Evolutionary conservation across 1,140 invertebrate species (phyloP).

Genomic region (Melitaea cinxia): DNA sequence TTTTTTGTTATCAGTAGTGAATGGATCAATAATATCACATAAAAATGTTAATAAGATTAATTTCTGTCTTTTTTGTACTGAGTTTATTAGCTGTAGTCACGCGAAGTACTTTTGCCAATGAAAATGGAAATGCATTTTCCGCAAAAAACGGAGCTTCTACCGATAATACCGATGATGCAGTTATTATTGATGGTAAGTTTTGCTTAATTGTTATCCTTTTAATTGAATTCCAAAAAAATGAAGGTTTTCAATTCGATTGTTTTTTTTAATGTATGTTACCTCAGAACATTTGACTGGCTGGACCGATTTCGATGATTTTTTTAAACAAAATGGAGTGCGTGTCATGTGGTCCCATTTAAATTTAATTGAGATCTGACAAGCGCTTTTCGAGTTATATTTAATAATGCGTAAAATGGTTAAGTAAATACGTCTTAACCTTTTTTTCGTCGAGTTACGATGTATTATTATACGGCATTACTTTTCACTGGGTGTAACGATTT

Average conservation of each 20-base stretch:
- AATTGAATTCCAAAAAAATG: neutral
- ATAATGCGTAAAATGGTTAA: too few relatives aligned
- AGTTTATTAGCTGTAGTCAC: conserved; percentile 46
- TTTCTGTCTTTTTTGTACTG: conserved; percentile 50
- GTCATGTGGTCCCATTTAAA: too few relatives aligned
- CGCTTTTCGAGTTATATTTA: too few relatives aligned
- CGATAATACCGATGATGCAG: conserved; percentile 72
- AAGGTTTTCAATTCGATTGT: too few relatives aligned
- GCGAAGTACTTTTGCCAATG: conserved; percentile 48
- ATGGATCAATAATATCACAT: conserved; percentile 44
- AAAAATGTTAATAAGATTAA: conserved; percentile 54
- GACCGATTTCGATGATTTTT: too few relatives aligned
- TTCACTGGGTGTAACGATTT: too few relatives aligned
- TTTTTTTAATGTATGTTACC: too few relatives aligned
- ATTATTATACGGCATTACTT: neutral
- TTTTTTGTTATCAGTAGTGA: conserved; percentile 45
- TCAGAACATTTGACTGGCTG: too few relatives aligned
- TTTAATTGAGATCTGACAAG: too few relatives aligned
- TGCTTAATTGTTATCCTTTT: neutral
- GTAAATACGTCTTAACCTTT: too few relatives aligned
- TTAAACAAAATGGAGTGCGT: too few relatives aligned
- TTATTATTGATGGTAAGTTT: conserved; percentile 67
- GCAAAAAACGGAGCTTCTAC: conserved; percentile 58
- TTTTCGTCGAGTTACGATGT: too few relatives aligned
- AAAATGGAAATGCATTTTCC: conserved; percentile 58